phyloP scores from a whole-genome alignment of 2,113 vertebrate genomes.

The Rhineura floridana region DNA sequence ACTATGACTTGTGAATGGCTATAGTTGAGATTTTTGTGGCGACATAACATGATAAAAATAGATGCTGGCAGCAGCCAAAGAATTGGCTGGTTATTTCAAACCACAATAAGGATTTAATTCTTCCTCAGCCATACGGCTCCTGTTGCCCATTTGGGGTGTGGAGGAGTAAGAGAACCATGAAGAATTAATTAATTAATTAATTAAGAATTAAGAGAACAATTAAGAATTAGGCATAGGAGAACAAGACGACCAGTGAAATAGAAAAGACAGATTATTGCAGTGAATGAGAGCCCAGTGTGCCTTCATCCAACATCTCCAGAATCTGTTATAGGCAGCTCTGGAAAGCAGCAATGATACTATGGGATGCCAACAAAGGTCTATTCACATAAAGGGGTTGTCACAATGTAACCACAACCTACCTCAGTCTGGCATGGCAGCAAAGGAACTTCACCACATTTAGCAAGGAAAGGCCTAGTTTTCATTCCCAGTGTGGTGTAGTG shows the following conservation, averaged over 20 bases:
- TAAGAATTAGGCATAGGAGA: too few species aligned
- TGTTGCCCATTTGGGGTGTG: too few species aligned
- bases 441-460: neutral
- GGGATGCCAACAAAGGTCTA: neutral
- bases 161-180: neutral
- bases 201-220: too few species aligned
- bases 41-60: slow-evolving; percentile 12
- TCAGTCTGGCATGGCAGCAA: neutral
- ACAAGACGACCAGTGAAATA: too few species aligned
- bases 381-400: too few species aligned
- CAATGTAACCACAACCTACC: too few species aligned
- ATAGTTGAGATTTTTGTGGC: slow-evolving; percentile 23
- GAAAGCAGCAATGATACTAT: neutral
- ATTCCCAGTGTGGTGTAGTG: neutral
- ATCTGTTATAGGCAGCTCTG: neutral
- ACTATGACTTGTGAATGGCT: neutral
- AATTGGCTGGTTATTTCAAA: too few species aligned
- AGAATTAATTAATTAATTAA: too few species aligned
- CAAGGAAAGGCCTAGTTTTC: neutral
- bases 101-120: neutral
- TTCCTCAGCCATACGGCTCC: neutral
- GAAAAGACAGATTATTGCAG: too few species aligned
- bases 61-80: too few species aligned
- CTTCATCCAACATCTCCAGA: neutral
- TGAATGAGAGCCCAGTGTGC: too few species aligned